Conservation (phyloP, 2,797 vertebrate species). For the Triplophysa bombifrons region DNA sequence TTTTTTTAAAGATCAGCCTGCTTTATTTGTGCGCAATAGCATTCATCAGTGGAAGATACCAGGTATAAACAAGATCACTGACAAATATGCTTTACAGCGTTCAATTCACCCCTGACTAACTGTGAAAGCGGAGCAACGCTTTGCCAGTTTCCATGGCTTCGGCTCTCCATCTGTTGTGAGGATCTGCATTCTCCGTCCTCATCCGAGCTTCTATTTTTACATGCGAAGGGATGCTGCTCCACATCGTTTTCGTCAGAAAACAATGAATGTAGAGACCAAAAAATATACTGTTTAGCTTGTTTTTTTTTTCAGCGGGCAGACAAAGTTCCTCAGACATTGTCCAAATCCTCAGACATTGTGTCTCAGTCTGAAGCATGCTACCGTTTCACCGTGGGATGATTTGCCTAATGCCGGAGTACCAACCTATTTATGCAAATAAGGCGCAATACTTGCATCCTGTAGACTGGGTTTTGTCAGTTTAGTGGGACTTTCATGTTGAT, state of each 20-base stretch:
- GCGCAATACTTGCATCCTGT: conserved; percentile 3
- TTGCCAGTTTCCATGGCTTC: conserved; percentile 59
- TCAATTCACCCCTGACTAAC: conserved; percentile 46
- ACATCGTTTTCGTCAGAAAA: conserved; percentile 67
- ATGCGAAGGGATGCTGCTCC: conserved; percentile 70
- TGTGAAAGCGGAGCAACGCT: conserved; percentile 32
- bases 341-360: conserved; percentile 4
- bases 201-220: conserved; percentile 74
- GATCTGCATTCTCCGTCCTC: conserved; percentile 61
- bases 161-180: conserved; percentile 55
- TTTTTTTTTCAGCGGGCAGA: background rate
- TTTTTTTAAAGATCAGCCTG: conserved; percentile 31
- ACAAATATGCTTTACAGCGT: conserved; percentile 38
- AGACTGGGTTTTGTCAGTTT: conserved; percentile 38
- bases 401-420: conserved; percentile 23
- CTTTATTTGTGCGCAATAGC: conserved; percentile 19
- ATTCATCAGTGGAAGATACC: conserved; percentile 32
- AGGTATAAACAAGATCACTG: conserved; percentile 39
- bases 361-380: conserved; percentile 5
- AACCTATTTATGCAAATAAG: conserved; percentile 41
- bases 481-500: conserved; percentile 25
- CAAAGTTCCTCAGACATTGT: conserved; percentile 7
- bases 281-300: conserved; percentile 24
- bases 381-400: conserved; percentile 9
- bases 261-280: conserved; percentile 10